These are phyloP conservation scores for Holothuria glaberrima DNA, from an alignment of 35 echinoderm and acorn worm genomes.

Conservation along the genomic window DNA sequence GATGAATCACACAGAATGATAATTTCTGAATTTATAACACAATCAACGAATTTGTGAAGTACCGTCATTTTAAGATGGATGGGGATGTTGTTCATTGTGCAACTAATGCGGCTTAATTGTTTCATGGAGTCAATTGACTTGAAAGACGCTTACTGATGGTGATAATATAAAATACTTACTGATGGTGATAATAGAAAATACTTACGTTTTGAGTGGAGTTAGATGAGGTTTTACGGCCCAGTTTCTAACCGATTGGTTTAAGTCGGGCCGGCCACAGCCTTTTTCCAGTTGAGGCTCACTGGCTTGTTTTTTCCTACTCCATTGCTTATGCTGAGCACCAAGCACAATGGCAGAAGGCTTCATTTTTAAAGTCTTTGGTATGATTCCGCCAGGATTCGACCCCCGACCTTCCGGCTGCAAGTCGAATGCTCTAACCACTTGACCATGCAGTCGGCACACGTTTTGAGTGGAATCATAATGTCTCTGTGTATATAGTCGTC, in stretches of 20 bases:
- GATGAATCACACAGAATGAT: slow-evolving; percentile 68
- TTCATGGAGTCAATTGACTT: slow-evolving; percentile 74
- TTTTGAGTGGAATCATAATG: slow-evolving; percentile 33
- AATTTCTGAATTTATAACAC: slow-evolving; percentile 40
- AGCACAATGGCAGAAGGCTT: too few species aligned
- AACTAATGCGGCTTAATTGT: slow-evolving; percentile 30
- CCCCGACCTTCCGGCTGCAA: too few species aligned
- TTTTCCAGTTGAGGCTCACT: too few species aligned
- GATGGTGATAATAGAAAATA: slow-evolving; percentile 56
- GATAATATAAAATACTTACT: slow-evolving; percentile 71
- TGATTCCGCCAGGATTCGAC: too few species aligned
- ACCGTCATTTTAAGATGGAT: slow-evolving; percentile 75
- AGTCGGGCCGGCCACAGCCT: too few species aligned
- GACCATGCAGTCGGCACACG: too few species aligned
- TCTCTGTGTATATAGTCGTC: slow-evolving; percentile 67
- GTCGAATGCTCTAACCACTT: too few species aligned
- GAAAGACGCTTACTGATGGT: slow-evolving; percentile 79
- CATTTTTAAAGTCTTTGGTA: too few species aligned
- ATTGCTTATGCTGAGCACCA: too few species aligned
- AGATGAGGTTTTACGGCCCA: too few species aligned
- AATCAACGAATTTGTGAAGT: slow-evolving; percentile 52
- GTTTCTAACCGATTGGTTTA: too few species aligned
- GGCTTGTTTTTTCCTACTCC: too few species aligned
- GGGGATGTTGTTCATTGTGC: slow-evolving; percentile 14
- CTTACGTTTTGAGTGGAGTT: slow-evolving; percentile 51